phyloP scores from a whole-genome alignment of 2,113 vertebrate species.

The Psittacula cyanocephala region DNA sequence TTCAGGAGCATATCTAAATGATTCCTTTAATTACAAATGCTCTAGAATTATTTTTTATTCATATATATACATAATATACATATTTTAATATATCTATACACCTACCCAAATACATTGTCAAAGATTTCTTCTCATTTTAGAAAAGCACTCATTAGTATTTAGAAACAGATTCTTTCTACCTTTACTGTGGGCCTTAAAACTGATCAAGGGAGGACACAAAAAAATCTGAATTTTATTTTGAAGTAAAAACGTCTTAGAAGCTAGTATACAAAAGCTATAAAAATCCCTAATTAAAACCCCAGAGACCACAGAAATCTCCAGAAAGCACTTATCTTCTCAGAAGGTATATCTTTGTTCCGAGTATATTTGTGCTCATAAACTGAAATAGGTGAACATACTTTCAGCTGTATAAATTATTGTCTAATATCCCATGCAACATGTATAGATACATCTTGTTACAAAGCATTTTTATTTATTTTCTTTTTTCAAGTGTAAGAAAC shows the following conservation, averaged over 20 bases:
- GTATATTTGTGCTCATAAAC: slow-evolving; percentile 31
- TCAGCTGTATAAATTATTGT: slow-evolving; percentile 36
- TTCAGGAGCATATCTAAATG: neutral
- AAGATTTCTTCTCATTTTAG: neutral
- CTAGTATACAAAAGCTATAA: slow-evolving; percentile 47
- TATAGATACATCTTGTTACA: neutral
- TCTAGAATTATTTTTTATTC: neutral
- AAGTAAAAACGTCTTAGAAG: slow-evolving; percentile 50
- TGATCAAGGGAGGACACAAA: slow-evolving; percentile 42
- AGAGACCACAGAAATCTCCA: slow-evolving; percentile 40
- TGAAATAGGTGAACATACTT: slow-evolving; percentile 28
- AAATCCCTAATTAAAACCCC: slow-evolving; percentile 68
- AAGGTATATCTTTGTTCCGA: slow-evolving; percentile 41
- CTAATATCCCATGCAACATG: neutral
- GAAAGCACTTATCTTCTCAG: slow-evolving; percentile 53
- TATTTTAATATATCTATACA: neutral
- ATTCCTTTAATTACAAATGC: neutral
- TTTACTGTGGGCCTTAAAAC: slow-evolving; percentile 42
- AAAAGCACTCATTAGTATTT: slow-evolving; percentile 31
- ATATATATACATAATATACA: neutral
- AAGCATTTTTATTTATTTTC: neutral
- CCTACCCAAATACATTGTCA: neutral
- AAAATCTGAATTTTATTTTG: slow-evolving; percentile 33
- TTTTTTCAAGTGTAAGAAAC: neutral
- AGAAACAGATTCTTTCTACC: neutral